These are phyloP conservation scores for Agonopterix heracliana DNA, from an alignment of 2,888 invertebrate species.

Conservation along the genomic window DNA sequence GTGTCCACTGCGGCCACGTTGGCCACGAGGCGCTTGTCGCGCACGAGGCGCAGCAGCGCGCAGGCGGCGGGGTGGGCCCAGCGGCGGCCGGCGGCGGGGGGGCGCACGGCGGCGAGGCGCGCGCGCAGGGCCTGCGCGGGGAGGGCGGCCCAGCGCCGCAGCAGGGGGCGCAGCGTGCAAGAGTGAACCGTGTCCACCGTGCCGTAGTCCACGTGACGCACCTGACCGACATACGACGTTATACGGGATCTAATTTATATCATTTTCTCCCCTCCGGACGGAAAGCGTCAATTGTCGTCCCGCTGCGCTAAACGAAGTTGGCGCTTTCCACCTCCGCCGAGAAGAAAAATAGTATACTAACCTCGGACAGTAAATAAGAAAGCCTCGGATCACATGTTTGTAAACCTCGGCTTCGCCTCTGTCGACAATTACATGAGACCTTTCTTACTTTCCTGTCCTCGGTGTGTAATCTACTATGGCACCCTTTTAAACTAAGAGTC, in stretches of 20 bases:
- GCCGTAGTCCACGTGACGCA: slow-evolving; percentile 77
- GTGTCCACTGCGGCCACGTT: slow-evolving; percentile 35
- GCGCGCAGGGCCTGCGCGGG: slow-evolving; percentile 71
- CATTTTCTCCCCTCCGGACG: not conserved
- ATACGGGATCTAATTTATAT: not conserved
- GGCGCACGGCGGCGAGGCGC: slow-evolving; percentile 63
- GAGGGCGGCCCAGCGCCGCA: slow-evolving; percentile 49
- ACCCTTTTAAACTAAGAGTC: too few relatives aligned
- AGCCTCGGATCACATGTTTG: too few relatives aligned
- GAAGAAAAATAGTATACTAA: too few relatives aligned
- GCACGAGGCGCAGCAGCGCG: slow-evolving; percentile 51
- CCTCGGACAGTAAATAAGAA: too few relatives aligned
- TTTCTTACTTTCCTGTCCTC: too few relatives aligned
- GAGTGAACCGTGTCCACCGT: slow-evolving; percentile 54
- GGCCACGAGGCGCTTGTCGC: slow-evolving; percentile 48
- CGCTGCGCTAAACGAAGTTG: too few relatives aligned
- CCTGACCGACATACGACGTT: slow-evolving; percentile 32
- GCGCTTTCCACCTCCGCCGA: too few relatives aligned
- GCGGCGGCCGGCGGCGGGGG: slow-evolving; percentile 47
- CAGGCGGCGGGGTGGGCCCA: slow-evolving; percentile 62
- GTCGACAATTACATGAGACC: too few relatives aligned
- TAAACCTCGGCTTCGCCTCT: too few relatives aligned
- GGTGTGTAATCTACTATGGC: too few relatives aligned
- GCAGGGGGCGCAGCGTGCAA: slow-evolving; percentile 46
- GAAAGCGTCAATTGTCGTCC: too few relatives aligned